Conservation (phyloP, 2,888 invertebrate species). For the Onthophagus sagittarius region DNA sequence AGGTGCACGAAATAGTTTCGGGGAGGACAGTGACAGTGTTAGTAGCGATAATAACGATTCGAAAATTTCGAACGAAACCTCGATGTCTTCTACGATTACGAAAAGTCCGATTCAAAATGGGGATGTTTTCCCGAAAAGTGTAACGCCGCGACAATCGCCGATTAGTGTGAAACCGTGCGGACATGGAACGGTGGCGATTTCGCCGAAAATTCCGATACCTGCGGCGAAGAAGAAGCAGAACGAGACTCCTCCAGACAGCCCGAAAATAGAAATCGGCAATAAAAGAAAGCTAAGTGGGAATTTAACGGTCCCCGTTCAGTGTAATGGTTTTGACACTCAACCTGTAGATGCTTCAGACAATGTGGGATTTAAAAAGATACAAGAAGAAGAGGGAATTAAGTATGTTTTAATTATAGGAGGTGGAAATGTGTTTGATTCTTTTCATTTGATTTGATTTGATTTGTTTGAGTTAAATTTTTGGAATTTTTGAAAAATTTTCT, state of each 20-base stretch:
- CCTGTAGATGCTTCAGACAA: background rate
- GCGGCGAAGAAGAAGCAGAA: conserved; percentile 31
- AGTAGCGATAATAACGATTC: conserved; percentile 26
- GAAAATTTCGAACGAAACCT: conserved; percentile 9
- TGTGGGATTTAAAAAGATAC: background rate
- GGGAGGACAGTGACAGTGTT: conserved; percentile 25
- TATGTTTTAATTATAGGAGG: background rate
- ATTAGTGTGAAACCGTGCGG: conserved; percentile 45
- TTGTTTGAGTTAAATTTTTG: no score
- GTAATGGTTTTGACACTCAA: conserved; percentile 5
- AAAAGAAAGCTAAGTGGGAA: background rate
- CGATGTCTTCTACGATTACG: no score
- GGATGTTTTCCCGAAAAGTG: conserved; percentile 20
- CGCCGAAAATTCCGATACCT: conserved; percentile 38
- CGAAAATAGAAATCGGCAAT: conserved; percentile 35
- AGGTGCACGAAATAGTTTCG: conserved; percentile 31
- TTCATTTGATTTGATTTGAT: no score
- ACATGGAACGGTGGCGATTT: conserved; percentile 44
- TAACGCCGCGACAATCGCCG: conserved; percentile 25
- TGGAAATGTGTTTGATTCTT: no score
- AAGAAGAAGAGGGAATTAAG: conserved; percentile 14
- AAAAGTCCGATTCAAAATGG: background rate
- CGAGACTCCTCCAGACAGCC: conserved; percentile 42
- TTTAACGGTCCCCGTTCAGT: background rate
- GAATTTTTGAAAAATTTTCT: no score